phyloP scores from a whole-genome alignment of 2,888 invertebrate species.

The Parnassius mnemosyne region DNA sequence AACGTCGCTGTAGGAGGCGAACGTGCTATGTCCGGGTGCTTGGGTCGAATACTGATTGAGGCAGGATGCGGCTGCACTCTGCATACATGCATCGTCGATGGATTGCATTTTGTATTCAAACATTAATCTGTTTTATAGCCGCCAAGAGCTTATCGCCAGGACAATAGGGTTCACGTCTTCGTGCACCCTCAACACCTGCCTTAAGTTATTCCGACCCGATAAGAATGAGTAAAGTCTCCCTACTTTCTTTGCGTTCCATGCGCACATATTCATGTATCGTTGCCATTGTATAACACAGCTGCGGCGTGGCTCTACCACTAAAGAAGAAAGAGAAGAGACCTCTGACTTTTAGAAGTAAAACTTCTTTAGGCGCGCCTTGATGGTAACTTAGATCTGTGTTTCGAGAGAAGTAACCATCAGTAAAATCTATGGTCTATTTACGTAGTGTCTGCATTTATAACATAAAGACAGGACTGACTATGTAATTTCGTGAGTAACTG shows the following conservation, averaged over 20 bases:
- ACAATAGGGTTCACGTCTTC: constrained; percentile 16
- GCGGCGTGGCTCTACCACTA: too few species aligned
- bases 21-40: constrained; percentile 62
- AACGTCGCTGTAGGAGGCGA: constrained; percentile 64
- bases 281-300: constrained; percentile 5
- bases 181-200: constrained; percentile 8
- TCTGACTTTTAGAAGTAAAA: too few species aligned
- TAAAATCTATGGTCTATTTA: too few species aligned
- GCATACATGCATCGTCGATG: constrained; percentile 46
- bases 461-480: too few species aligned
- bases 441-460: too few species aligned
- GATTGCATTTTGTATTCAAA: constrained; percentile 43
- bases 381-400: too few species aligned
- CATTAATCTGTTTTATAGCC: constrained; percentile 34
- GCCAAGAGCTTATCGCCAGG: constrained; percentile 28
- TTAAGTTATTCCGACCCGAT: constrained; percentile 15
- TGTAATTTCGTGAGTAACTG: too few species aligned
- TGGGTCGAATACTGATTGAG: constrained; percentile 61
- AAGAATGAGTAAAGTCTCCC: constrained; percentile 18
- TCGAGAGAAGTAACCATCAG: too few species aligned
- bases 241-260: constrained; percentile 20
- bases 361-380: too few species aligned
- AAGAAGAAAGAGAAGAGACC: too few species aligned
- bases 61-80: constrained; percentile 59
- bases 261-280: constrained; percentile 21